A percentile compares a stretch with the other conserved stretches of the same genome.
phyloP scores from a whole-genome alignment of 2,888 invertebrate genomes.

The Dyspetes luteomarginatus region DNA sequence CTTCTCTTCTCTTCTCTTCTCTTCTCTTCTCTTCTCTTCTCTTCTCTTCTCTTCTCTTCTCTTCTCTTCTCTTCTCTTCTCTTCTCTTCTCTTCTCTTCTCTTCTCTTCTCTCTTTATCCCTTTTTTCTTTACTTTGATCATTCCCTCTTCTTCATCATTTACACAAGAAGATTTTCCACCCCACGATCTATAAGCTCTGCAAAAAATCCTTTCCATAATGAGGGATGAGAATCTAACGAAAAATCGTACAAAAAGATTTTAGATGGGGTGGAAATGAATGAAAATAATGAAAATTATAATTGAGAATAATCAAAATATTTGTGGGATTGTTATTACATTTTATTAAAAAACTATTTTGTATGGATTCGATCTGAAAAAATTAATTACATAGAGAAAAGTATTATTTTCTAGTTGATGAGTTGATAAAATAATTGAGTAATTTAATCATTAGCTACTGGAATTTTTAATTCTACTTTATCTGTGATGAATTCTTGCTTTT shows the following conservation, averaged over 20 bases:
- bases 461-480: neutral
- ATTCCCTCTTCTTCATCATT: neutral
- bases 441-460: neutral
- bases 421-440: neutral
- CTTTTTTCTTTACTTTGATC: neutral
- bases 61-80: neutral
- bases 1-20: conserved; percentile 1
- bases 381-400: too few relatives aligned
- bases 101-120: neutral
- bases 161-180: conserved; percentile 11
- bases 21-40: too few relatives aligned
- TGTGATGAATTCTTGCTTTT: too few relatives aligned
- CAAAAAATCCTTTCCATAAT: neutral
- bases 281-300: neutral
- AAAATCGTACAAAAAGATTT: neutral
- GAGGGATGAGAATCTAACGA: neutral
- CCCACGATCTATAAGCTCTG: neutral
- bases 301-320: neutral
- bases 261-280: neutral
- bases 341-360: too few relatives aligned
- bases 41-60: neutral
- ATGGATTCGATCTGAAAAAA: too few relatives aligned
- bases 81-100: neutral
- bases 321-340: too few relatives aligned
- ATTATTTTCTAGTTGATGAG: too few relatives aligned